A percentile compares a stretch with the other conserved stretches of the same genome.
phyloP scores from a whole-genome alignment of 2,797 vertebrate genomes.

The Acipenser ruthenus region DNA sequence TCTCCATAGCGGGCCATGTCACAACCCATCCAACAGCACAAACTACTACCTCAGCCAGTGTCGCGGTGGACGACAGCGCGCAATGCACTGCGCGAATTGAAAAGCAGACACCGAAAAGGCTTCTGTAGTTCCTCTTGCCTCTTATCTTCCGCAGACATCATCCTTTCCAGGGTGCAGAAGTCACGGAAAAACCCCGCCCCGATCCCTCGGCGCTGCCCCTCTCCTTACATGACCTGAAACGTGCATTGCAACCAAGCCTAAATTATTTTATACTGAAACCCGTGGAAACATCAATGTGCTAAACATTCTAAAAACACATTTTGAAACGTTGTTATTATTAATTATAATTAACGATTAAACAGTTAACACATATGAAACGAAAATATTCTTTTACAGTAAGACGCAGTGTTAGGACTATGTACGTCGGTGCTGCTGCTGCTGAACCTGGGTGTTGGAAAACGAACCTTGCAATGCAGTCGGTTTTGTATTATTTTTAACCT shows the following conservation, averaged over 20 bases:
- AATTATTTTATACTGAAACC: constrained; percentile 8
- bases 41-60: constrained; percentile 99
- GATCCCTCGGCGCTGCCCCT: constrained; percentile 38
- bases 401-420: too few relatives aligned
- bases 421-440: too few relatives aligned
- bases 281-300: too few relatives aligned
- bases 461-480: too few relatives aligned
- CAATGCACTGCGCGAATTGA: constrained; percentile 19
- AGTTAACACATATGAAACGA: neutral
- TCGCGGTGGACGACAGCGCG: constrained; percentile 45
- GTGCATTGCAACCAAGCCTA: constrained; percentile 31
- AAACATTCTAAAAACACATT: neutral
- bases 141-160: constrained; percentile 47
- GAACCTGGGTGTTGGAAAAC: too few relatives aligned
- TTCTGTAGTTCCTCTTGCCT: constrained; percentile 24
- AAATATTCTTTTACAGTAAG: neutral
- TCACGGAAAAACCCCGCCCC: constrained; percentile 66
- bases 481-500: too few relatives aligned
- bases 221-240: constrained; percentile 61
- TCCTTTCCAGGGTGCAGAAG: constrained; percentile 43
- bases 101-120: constrained; percentile 9
- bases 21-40: constrained; percentile 99
- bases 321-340: neutral
- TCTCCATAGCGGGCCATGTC: constrained; percentile 95
- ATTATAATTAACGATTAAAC: neutral